Conservation (phyloP, 2,113 vertebrate species). For the Holacanthus passer region DNA sequence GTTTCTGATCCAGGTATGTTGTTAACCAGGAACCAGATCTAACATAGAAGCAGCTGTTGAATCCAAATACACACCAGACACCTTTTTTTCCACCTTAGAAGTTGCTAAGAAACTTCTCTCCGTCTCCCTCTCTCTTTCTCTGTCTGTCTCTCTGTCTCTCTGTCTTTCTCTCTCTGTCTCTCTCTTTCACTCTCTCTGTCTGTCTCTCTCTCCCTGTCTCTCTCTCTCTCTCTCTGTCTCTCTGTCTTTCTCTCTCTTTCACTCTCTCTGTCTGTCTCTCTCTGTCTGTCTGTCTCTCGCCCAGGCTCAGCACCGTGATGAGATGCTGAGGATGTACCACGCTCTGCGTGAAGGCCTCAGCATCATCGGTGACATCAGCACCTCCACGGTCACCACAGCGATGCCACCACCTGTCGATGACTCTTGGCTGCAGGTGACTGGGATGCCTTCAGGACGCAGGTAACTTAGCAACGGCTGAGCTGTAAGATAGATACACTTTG, state of each 20-base stretch:
- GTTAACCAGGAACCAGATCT: too few relatives aligned
- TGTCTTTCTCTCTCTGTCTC: too few relatives aligned
- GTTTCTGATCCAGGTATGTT: too few relatives aligned
- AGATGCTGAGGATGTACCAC: slow-evolving; percentile 97
- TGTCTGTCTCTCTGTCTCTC: too few relatives aligned
- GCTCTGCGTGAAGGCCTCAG: slow-evolving; percentile 92
- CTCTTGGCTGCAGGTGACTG: slow-evolving; percentile 96
- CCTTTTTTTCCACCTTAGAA: too few relatives aligned
- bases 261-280: neutral
- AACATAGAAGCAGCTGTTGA: too few relatives aligned
- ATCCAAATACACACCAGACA: too few relatives aligned
- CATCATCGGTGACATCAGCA: slow-evolving; percentile 98
- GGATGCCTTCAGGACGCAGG: slow-evolving; percentile 81
- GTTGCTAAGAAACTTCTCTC: too few relatives aligned
- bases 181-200: too few relatives aligned
- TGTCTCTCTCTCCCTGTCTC: too few relatives aligned
- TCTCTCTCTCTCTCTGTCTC: too few relatives aligned
- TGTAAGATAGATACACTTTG: neutral
- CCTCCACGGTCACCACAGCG: slow-evolving; percentile 92
- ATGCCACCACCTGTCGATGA: slow-evolving; percentile 96
- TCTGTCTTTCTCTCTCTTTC: too few relatives aligned
- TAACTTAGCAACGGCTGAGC: slow-evolving; percentile 28
- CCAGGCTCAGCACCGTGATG: slow-evolving; percentile 91
- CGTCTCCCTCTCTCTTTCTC: neutral
- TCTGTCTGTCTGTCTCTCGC: neutral